Evolutionary conservation across 2,113 vertebrate species (phyloP).

Genomic region (Noturus placidus): DNA sequence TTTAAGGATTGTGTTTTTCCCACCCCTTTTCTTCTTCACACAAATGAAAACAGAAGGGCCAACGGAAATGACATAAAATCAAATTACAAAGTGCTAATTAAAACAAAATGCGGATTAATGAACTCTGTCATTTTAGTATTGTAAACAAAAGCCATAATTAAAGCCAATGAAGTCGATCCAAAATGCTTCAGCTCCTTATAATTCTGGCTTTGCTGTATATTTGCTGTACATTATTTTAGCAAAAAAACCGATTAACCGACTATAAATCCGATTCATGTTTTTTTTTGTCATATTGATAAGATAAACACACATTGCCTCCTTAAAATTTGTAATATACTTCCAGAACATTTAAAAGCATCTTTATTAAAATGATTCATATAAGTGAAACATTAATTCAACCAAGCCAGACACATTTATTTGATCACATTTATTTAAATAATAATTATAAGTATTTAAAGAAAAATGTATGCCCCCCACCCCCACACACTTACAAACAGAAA

Average conservation of each 20-base stretch:
- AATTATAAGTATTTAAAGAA: background rate
- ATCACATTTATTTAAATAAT: background rate
- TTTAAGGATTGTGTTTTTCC: conserved; percentile 3
- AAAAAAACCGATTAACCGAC: background rate
- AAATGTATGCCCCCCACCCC: background rate
- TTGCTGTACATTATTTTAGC: background rate
- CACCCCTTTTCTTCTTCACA: background rate
- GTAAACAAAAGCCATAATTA: background rate
- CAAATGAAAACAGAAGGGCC: background rate
- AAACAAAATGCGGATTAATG: background rate
- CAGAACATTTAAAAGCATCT: background rate
- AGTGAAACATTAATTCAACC: background rate
- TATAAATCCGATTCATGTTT: background rate
- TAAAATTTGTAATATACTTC: background rate
- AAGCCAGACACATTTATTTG: background rate
- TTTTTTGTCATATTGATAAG: background rate
- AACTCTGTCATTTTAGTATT: background rate
- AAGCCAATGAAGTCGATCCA: background rate
- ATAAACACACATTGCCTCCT: background rate
- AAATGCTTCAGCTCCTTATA: background rate
- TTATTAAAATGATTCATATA: background rate
- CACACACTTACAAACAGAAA: background rate
- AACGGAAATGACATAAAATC: background rate
- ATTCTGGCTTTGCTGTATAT: background rate
- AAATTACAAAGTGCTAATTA: conserved; percentile 3